These are phyloP conservation scores for Numenius phaeopus DNA, from an alignment of 2,797 vertebrate genomes.

Conservation along the genomic window DNA sequence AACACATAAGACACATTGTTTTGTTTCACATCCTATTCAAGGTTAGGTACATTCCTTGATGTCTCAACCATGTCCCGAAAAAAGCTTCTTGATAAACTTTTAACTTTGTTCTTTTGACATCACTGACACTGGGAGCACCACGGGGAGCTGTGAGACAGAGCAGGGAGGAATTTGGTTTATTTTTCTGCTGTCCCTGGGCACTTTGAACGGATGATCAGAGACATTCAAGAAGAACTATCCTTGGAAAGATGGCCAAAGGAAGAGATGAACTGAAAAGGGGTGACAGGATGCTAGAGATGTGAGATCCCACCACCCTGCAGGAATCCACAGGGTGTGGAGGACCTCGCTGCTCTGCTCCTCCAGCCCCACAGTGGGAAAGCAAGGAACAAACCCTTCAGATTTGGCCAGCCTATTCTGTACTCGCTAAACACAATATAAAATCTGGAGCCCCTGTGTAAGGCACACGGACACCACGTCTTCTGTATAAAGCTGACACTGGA, in stretches of 20 bases:
- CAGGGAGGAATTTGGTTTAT: neutral
- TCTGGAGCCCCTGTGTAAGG: neutral
- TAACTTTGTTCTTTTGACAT: neutral
- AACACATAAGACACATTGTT: neutral
- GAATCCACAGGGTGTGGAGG: neutral
- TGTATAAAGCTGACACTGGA: neutral
- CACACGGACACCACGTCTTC: rapidly evolving
- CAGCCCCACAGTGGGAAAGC: neutral
- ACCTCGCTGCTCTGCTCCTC: neutral
- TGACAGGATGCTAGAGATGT: neutral
- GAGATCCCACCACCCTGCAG: neutral
- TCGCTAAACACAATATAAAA: rapidly evolving
- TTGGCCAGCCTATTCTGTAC: neutral
- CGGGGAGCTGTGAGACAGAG: neutral
- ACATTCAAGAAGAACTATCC: neutral
- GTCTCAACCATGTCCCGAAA: neutral
- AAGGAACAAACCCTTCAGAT: neutral
- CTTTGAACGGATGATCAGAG: neutral
- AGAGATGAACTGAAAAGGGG: neutral
- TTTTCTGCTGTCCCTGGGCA: neutral
- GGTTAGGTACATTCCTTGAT: neutral
- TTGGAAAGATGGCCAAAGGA: neutral
- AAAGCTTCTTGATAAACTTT: neutral
- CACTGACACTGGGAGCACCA: neutral
- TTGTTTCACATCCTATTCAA: neutral